Conservation (phyloP, 2,888 invertebrate genomes). For the Blastobasis adustella region DNA sequence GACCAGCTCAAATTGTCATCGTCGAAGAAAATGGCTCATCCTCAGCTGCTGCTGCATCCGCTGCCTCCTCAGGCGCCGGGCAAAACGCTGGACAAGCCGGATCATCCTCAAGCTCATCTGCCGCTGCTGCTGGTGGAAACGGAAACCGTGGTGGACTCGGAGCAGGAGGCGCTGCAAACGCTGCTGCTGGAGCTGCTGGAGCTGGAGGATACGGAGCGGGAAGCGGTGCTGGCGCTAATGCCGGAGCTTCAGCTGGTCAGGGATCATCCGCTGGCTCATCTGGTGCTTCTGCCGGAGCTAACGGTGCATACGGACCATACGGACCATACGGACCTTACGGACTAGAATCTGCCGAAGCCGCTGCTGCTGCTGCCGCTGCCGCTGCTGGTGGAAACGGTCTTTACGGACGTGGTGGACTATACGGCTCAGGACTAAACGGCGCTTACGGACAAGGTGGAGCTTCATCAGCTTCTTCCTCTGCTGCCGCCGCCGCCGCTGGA, state of each 20-base stretch:
- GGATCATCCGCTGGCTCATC: neutral
- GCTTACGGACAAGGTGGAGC: neutral
- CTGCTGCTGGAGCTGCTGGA: neutral
- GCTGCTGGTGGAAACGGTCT: slow-evolving; percentile 1
- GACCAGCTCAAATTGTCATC: neutral
- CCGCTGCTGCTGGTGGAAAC: slow-evolving; percentile 5
- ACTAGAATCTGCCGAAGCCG: neutral
- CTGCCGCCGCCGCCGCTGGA: neutral
- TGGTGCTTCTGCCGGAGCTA: neutral
- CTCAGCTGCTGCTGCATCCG: no score
- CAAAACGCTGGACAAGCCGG: neutral
- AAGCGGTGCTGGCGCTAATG: neutral
- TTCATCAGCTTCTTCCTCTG: neutral
- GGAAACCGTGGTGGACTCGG: neutral
- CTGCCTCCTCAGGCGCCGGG: neutral
- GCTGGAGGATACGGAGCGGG: neutral
- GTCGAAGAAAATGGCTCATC: neutral
- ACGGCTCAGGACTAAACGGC: neutral
- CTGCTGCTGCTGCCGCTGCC: slow-evolving; percentile 1
- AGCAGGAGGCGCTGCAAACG: no score
- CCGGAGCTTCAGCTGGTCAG: neutral
- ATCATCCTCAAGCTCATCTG: neutral
- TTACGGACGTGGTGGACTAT: neutral
- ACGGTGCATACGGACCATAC: no score
- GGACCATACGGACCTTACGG: neutral